Base-by-base conservation (phyloP, 2,797 vertebrate species). In the Allobates femoralis region DNA sequence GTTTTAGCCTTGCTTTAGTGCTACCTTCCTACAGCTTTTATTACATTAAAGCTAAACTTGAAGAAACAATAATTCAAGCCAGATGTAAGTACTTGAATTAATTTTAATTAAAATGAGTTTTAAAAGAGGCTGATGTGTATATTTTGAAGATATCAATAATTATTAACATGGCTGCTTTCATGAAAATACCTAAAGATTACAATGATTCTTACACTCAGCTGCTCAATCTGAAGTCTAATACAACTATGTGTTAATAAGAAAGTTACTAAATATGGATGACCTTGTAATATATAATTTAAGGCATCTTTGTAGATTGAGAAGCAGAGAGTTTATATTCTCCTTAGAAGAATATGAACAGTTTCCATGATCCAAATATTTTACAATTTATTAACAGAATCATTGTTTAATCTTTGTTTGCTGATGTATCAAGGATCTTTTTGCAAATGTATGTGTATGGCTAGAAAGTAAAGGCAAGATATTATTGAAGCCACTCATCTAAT, bases 11-110 rank as follows among this genome's bases (percentile, higher is more conserved):
- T 95, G 98, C 98, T 86, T 94, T 99, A 90, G 98, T 96, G 90
- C 95, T 99, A 90, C 98, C 98, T 66, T 97, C 97, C 90, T 99
- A 99, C 95, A 98, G 97, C 90, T 97, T 97, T 93, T 96, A 99
- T 94, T 99, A 98, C 93, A 97, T 99, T 93, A 97, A 98, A 94
- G 97, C 98, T 83, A 97, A 95, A 92, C 94, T 98, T 90, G 96
- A 97, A 79, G 96, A 99, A 83, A 93, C 95, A 87, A 95, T 98
- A 91, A 95, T 89, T 89, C 96, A 97, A 95, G 96, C 97, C 78
- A 97, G 91, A 94, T 97, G 98, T 99, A 94, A 99, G 97, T 98
- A 95, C 87, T 90, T 1, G 79, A 83, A 89, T 91, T 79, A 89
- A 12, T 76, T 1, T 5, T 37, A 74, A 8, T 15, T 78, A 18